Evolutionary conservation across 2,797 vertebrate genomes (phyloP).

Genomic region (Schizopygopsis pylzovi): DNA sequence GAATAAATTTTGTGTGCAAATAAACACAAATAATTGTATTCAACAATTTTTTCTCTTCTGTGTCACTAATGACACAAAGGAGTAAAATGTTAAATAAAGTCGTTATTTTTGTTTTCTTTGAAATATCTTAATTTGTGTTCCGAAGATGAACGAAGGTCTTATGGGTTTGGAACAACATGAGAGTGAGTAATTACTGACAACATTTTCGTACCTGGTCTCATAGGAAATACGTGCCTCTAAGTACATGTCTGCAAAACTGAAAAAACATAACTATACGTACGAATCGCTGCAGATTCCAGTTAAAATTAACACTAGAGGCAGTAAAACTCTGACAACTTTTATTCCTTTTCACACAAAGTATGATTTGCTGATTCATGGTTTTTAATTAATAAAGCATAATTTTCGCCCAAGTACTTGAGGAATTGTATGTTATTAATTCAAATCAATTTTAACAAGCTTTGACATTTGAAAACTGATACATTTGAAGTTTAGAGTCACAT

Average conservation of each 20-base stretch:
- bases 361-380: not conserved
- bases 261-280: no score
- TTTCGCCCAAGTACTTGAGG: not conserved
- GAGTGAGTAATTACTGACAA: not conserved
- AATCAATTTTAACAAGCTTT: not conserved
- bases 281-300: not conserved
- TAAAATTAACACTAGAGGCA: not conserved
- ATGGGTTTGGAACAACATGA: not conserved
- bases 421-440: not conserved
- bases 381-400: not conserved
- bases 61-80: not conserved
- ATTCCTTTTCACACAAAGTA: no score
- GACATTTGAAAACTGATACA: not conserved
- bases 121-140: not conserved
- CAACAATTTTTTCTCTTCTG: not conserved
- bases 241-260: not conserved
- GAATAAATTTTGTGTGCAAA: not conserved
- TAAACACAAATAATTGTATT: not conserved
- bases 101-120: not conserved
- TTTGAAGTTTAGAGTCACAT: not conserved
- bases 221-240: not conserved
- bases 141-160: not conserved
- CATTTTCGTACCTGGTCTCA: not conserved
- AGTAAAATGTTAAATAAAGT: not conserved
- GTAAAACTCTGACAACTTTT: not conserved